Evolutionary conservation across 2,797 vertebrate genomes (phyloP).

Genomic region (Muraenolepis orangiensis): DNA sequence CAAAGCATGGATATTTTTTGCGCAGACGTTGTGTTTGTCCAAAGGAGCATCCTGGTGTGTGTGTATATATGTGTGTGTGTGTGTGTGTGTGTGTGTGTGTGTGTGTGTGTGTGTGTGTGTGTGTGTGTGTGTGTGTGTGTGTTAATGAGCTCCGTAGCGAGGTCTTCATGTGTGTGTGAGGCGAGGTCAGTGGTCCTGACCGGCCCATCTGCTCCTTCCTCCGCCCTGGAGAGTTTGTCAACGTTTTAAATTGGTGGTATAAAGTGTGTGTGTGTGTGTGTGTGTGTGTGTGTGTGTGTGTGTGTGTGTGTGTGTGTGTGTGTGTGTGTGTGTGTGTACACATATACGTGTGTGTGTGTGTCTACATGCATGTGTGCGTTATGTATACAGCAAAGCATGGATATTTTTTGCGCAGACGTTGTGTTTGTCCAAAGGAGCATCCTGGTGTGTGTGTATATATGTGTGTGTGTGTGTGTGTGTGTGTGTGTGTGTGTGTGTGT

Average conservation of each 20-base stretch:
- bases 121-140: constrained; percentile 15
- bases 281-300: neutral
- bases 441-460: too few species aligned
- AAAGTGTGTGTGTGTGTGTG: constrained; percentile 1
- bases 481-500: constrained; percentile 10
- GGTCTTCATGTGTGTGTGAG: neutral
- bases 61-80: too few species aligned
- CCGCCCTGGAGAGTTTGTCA: constrained; percentile 11
- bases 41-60: constrained; percentile 24
- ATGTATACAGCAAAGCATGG: neutral
- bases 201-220: constrained; percentile 35
- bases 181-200: constrained; percentile 25
- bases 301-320: too few species aligned
- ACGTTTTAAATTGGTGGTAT: neutral
- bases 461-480: too few species aligned
- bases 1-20: constrained; percentile 14
- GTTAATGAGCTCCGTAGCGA: neutral
- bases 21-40: neutral
- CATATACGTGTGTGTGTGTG: too few species aligned
- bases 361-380: constrained; percentile 6
- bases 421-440: constrained; percentile 5
- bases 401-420: constrained; percentile 15
- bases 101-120: too few species aligned
- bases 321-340: too few species aligned
- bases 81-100: too few species aligned